Percentiles rank a stretch among this genome's conserved stretches.
Evolutionary conservation across 1,140 invertebrate genomes (phyloP).

Genomic region (Bombus consobrinus): DNA sequence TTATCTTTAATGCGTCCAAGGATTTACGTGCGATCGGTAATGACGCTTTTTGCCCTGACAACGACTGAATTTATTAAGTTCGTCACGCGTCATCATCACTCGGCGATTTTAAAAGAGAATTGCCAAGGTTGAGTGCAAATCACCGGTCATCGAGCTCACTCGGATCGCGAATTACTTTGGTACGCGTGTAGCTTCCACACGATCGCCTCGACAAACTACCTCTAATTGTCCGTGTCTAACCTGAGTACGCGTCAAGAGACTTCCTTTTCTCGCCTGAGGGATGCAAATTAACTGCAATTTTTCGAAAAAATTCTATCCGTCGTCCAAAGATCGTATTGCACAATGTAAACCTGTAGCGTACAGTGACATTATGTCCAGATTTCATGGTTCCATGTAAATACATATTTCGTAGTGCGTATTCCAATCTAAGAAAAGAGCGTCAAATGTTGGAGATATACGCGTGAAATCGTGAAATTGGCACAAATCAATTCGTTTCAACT

Average conservation of each 20-base stretch:
- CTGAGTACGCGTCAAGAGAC: not conserved
- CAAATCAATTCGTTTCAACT: too few species aligned
- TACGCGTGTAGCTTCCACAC: not conserved
- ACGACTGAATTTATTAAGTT: constrained; percentile 70
- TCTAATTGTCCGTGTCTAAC: constrained; percentile 25
- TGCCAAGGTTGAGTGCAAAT: constrained; percentile 44
- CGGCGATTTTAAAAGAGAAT: constrained; percentile 40
- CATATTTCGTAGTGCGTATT: too few species aligned
- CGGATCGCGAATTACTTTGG: not conserved
- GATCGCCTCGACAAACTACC: not conserved
- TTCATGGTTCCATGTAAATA: too few species aligned
- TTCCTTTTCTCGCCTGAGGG: not conserved
- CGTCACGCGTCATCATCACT: constrained; percentile 70
- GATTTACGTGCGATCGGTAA: constrained; percentile 36
- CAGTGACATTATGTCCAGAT: too few species aligned
- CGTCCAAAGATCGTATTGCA: too few species aligned
- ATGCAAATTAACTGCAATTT: not conserved
- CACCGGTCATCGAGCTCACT: constrained; percentile 10
- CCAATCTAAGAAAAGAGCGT: too few species aligned
- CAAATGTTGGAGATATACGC: too few species aligned
- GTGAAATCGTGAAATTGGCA: too few species aligned
- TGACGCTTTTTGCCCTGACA: constrained; percentile 32
- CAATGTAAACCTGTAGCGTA: too few species aligned
- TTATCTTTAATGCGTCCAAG: not conserved
- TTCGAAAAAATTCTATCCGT: not conserved